phyloP scores from a whole-genome alignment of 92 coral and sea anemone genomes.

The Paragorgia papillata region DNA sequence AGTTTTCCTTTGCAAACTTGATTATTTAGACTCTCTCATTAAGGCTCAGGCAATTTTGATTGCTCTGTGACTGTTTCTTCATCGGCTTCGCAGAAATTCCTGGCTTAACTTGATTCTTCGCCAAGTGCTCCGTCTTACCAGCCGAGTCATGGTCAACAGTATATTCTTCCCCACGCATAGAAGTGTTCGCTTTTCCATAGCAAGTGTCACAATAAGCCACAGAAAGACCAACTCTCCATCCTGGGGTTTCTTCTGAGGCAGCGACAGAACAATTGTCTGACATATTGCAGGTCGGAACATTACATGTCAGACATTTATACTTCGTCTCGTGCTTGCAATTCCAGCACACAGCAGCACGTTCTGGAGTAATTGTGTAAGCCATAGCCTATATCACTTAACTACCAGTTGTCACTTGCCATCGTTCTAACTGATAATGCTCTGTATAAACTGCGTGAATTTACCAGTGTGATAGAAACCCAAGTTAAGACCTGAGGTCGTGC shows the following conservation, averaged over 20 bases:
- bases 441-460: too few relatives aligned
- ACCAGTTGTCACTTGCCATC: neutral
- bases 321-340: neutral
- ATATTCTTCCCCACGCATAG: too few relatives aligned
- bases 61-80: too few relatives aligned
- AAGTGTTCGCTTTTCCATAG: conserved; percentile 32
- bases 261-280: conserved; percentile 16
- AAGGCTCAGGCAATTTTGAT: too few relatives aligned
- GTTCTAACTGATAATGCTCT: too few relatives aligned
- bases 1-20: conserved; percentile 2
- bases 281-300: conserved; percentile 6
- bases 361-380: conserved; percentile 9
- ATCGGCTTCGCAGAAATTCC: too few relatives aligned
- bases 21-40: conserved; percentile 13
- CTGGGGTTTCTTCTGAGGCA: conserved; percentile 26
- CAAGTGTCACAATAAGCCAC: conserved; percentile 45
- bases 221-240: conserved; percentile 37
- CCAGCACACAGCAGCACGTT: neutral
- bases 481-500: too few relatives aligned
- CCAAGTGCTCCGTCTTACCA: too few relatives aligned
- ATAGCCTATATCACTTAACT: too few relatives aligned
- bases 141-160: too few relatives aligned
- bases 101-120: too few relatives aligned
- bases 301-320: conserved; percentile 3
- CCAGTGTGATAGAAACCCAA: too few relatives aligned